Evolutionary conservation across 2,888 invertebrate genomes (phyloP), one percentile per base, ranked within the genome.

Genomic region (Kuschelorhynchus macadamiae): DNA sequence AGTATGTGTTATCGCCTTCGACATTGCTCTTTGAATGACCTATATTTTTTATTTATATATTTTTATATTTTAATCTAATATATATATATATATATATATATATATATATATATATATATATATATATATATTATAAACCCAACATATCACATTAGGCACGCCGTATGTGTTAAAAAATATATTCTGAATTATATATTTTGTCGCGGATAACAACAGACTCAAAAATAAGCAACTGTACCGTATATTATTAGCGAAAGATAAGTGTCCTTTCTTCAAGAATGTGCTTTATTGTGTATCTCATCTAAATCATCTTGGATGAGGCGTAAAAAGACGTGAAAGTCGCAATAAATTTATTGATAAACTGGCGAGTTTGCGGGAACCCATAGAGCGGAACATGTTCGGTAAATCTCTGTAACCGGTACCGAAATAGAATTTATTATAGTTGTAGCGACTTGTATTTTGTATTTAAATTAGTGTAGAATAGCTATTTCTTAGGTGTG

Each of bases 321-420:
- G 67, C 67, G 61, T 67, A 61, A 62, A 67, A 67, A 62, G 67
- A 67, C 61, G 61, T 61, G 55, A 55, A 67, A 67, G 61, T 67
- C 61, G 33, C 42, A 49, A 49, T 67, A 16, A 61, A 67, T 67
- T 67, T 67, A 67, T 56, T 52, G 46, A 47, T 18, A 32, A 33
- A 32, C 60, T 53, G 53, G 55, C 65, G 39, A 59, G 59, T 52
- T 57, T 21, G 33, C 44, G 25, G 46, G 50, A 64, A 47, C 21
- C 39, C 63, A 21, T 56, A 11, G 41, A 50, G 57, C 65, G 59
- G 57, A 65, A 65, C 65, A 50, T 44, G 44, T 57, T 33, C 55
- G 25, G 56, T 64, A 64, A 64, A 64, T 64, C 56, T 64, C 49
- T 30, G 50, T 62, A 42, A 62, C 42, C 33, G 53, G 36, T 33